These are phyloP conservation scores for Tiliacea aurago DNA, from an alignment of 2,888 invertebrate species.

Conservation along the genomic window DNA sequence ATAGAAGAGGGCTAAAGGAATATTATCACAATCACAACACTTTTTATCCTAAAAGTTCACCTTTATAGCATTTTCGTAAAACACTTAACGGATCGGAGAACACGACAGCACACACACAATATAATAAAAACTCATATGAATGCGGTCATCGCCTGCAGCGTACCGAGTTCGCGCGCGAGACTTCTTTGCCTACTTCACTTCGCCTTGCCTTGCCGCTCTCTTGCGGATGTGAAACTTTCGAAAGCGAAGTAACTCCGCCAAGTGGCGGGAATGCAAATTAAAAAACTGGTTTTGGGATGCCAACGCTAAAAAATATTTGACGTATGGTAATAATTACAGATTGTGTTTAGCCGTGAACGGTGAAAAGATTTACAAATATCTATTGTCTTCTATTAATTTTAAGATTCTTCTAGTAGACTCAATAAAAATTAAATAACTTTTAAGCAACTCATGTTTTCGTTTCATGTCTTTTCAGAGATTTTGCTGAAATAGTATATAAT, in stretches of 20 bases:
- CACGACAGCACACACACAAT: constrained; percentile 89
- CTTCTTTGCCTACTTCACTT: constrained; percentile 86
- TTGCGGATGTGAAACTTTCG: constrained; percentile 91
- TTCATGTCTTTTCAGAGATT: not conserved
- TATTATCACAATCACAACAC: constrained; percentile 88
- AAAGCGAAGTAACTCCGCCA: constrained; percentile 88
- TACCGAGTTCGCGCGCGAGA: constrained; percentile 89
- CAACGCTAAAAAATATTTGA: constrained; percentile 63
- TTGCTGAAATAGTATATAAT: constrained; percentile 11
- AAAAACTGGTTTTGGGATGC: constrained; percentile 82
- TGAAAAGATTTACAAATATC: not conserved
- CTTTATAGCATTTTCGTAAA: constrained; percentile 89
- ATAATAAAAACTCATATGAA: constrained; percentile 88
- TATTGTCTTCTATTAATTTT: not conserved
- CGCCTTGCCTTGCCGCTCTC: constrained; percentile 87
- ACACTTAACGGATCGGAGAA: constrained; percentile 86
- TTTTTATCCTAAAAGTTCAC: constrained; percentile 82
- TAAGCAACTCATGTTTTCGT: too few relatives aligned
- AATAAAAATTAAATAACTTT: not conserved
- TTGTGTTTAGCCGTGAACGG: not conserved
- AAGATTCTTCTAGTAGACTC: not conserved
- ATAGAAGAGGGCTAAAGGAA: constrained; percentile 75
- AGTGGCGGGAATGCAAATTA: constrained; percentile 89
- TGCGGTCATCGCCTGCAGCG: constrained; percentile 90
- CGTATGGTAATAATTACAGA: not conserved